phyloP scores from a whole-genome alignment of 2,888 invertebrate genomes.

The Nomada hirtipes region DNA sequence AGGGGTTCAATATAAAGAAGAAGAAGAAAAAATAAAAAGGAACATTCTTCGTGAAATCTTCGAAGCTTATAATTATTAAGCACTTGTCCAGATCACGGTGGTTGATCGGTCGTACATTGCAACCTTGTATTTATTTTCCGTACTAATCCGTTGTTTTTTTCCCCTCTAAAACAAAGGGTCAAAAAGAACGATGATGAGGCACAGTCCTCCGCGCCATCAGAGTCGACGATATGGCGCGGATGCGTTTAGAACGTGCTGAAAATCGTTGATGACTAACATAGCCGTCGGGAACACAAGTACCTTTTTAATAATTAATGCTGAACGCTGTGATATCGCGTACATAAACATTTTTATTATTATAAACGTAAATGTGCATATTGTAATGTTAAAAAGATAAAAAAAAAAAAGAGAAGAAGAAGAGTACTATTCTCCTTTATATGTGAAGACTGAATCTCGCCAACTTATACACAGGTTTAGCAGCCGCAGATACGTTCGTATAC shows the following conservation, averaged over 20 bases:
- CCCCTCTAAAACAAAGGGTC: conserved; percentile 2
- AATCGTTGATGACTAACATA: conserved; percentile 48
- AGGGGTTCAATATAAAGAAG: neutral
- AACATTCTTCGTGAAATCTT: conserved; percentile 26
- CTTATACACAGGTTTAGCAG: conserved; percentile 79
- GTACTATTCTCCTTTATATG: conserved; percentile 78
- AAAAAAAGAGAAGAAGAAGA: conserved; percentile 69
- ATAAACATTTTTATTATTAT: conserved; percentile 77
- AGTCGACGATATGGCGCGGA: neutral
- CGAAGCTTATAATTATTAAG: conserved; percentile 39
- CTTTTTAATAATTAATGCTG: conserved; percentile 79
- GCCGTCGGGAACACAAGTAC: conserved; percentile 70
- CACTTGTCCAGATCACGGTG: conserved; percentile 30
- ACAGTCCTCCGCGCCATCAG: conserved; percentile 23
- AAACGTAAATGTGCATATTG: conserved; percentile 81
- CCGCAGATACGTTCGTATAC: conserved; percentile 75
- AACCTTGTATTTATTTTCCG: conserved; percentile 35
- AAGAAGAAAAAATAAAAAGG: neutral
- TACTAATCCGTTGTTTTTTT: conserved; percentile 29
- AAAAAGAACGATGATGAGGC: conserved; percentile 30
- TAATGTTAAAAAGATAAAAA: conserved; percentile 76
- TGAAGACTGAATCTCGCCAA: conserved; percentile 83
- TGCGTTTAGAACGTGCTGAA: conserved; percentile 17
- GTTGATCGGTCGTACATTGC: conserved; percentile 23
- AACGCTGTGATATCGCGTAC: conserved; percentile 84